Evolutionary conservation across 1,140 invertebrate genomes (phyloP).

Genomic region (Zaprionus tsacasi): DNA sequence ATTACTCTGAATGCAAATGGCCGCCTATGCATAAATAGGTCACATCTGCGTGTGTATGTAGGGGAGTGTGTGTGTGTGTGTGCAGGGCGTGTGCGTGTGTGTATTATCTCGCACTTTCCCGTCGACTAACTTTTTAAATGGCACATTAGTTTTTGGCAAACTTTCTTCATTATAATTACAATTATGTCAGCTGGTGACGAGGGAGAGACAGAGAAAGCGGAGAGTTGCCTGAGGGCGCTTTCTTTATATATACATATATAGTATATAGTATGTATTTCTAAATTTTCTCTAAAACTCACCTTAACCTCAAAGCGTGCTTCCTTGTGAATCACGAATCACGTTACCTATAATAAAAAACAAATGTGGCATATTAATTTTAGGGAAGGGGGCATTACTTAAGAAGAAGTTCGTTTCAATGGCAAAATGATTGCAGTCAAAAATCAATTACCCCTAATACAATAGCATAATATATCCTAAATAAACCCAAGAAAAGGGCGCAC

Average conservation of each 20-base stretch:
- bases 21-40: not conserved
- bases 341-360: not conserved
- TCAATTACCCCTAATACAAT: not conserved
- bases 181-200: not conserved
- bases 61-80: not conserved
- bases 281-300: not conserved
- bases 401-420: not conserved
- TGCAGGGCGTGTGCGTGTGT: not conserved
- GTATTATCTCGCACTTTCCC: not conserved
- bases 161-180: slow-evolving; percentile 10
- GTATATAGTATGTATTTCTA: too few species aligned
- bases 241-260: too few species aligned
- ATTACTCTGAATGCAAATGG: slow-evolving; percentile 4
- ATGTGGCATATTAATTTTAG: not conserved
- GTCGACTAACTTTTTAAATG: slow-evolving; percentile 3
- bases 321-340: not conserved
- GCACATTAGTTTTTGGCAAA: slow-evolving; percentile 4
- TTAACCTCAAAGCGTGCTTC: not conserved
- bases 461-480: not conserved
- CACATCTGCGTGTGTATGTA: not conserved
- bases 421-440: not conserved
- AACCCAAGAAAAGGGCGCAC: not conserved
- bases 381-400: not conserved
- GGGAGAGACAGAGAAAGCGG: not conserved
- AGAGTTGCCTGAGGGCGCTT: not conserved